Percentiles rank a stretch among this genome's conserved stretches.
Conservation (phyloP, 2,113 vertebrate species). For the Eclectus roratus region DNA sequence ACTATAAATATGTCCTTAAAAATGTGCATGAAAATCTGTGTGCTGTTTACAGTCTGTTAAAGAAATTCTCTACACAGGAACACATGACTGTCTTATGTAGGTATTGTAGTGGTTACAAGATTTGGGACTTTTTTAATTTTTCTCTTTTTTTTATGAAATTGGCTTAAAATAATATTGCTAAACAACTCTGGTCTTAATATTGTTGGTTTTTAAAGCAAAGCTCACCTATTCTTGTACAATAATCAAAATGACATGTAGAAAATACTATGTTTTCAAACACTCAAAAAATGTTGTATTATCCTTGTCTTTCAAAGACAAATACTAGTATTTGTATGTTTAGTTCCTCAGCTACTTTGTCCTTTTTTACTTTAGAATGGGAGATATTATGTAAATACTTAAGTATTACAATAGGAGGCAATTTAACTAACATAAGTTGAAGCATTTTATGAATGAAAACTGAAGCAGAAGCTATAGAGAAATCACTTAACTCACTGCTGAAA, state of each 20-base stretch:
- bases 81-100: background rate
- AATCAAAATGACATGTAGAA: background rate
- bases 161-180: background rate
- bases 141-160: background rate
- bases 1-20: background rate
- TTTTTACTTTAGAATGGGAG: background rate
- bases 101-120: background rate
- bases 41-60: background rate
- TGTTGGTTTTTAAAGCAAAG: background rate
- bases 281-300: background rate
- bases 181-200: background rate
- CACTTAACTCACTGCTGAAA: background rate
- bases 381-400: background rate
- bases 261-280: background rate
- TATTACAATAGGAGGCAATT: background rate
- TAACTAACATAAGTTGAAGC: background rate
- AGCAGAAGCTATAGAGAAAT: background rate
- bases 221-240: background rate
- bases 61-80: background rate
- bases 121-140: background rate
- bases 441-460: constrained; percentile 12
- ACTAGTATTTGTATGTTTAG: background rate
- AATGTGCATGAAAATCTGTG: background rate
- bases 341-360: background rate
- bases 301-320: background rate